Percentiles rank a stretch among this genome's conserved stretches.
phyloP scores from a whole-genome alignment of 2,797 vertebrate species.

The Menidia menidia region DNA sequence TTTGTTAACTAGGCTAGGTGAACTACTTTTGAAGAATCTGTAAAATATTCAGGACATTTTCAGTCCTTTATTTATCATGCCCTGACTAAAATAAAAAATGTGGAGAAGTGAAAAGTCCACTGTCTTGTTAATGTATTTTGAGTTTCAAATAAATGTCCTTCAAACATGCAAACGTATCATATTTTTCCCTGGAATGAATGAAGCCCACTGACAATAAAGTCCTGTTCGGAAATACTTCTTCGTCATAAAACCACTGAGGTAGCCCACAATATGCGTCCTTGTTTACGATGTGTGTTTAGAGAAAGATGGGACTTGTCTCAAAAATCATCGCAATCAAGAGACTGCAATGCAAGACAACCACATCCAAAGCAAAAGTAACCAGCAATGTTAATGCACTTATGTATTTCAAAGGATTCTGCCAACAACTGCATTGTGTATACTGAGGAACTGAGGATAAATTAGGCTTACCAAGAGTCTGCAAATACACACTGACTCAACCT shows the following conservation, averaged over 20 bases:
- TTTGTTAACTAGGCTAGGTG: background rate
- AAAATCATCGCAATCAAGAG: conserved; percentile 1
- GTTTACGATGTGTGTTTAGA: background rate
- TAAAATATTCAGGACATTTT: no score
- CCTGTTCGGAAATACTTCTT: no score
- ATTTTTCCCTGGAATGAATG: background rate
- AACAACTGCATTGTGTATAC: conserved; percentile 25
- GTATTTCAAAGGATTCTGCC: conserved; percentile 29
- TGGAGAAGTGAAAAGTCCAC: no score
- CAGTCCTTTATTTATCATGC: no score
- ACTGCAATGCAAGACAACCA: conserved; percentile 5
- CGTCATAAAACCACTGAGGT: background rate
- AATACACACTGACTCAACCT: conserved; percentile 1
- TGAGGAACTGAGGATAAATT: conserved; percentile 28
- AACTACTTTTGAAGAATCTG: background rate
- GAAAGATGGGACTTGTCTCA: background rate
- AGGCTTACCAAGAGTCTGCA: conserved; percentile 18
- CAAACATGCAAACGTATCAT: no score
- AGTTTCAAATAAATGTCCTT: no score
- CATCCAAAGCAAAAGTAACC: conserved; percentile 19
- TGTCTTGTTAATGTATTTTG: no score
- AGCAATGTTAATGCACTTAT: background rate
- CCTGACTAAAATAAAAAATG: no score
- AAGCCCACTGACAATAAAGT: background rate
- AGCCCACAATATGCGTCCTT: background rate